Base-by-base conservation (phyloP, 2,113 vertebrate genomes). In the Calypte anna region DNA sequence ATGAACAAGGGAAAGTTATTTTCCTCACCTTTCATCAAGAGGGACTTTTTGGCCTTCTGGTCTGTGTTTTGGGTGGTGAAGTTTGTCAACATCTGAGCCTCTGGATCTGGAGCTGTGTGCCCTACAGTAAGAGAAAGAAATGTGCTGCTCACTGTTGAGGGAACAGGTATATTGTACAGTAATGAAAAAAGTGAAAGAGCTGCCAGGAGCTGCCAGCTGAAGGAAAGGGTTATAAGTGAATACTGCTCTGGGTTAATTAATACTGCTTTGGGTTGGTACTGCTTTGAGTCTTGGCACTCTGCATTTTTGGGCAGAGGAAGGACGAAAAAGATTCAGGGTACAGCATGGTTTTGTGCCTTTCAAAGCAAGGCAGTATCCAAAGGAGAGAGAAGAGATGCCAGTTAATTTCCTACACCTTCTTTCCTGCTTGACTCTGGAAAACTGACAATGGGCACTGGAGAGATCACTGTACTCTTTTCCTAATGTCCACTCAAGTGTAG, bases 11-110 rank as follows among this genome's bases (percentile, higher is more conserved):
- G 69, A 95, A 96, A 82, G 94, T 96, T 93, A 88, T 89, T 93
- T 66, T 96, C 95, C 97, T 98, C 75, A 98, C 97, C 98, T 86
- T 83, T 96, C 85, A 33, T 28, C 70, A 15, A 62, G 31, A 72
- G 8, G 40, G 13, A 31, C 67, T 43, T 27, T 78, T 38, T 66
- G 83, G 64, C 50, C 25, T 43, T 74, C 79, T 82, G 93, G 36
- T 88, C 66, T 50, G 23, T 38, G 38, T 48, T 61, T 90, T 77
- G 33, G 17, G 69, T 31, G 44, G 82, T 63, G 75, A 70, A 0
- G 0, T 59, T 86, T 85, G 93, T 88, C 63, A 94, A 74, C 53
- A 53, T 81, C 79, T 30, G 90, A 85, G 86, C 22, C 54, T 95
- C 97, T 96, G 86, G 44, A 40, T 66, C 36, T 89, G 55, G 58